Conservation (phyloP, 2,113 vertebrate species). For the Symphodus melops region DNA sequence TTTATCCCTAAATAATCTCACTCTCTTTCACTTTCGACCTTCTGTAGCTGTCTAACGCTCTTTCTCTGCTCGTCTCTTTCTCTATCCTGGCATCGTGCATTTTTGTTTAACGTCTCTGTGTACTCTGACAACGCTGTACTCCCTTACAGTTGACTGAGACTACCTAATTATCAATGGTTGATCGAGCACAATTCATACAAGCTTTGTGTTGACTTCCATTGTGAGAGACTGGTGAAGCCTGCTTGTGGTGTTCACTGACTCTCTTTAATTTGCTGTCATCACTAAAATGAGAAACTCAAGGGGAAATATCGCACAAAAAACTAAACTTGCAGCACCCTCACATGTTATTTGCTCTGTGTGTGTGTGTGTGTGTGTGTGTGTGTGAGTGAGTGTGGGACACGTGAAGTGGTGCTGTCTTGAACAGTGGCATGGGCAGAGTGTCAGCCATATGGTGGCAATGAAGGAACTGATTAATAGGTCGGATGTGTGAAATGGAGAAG, state of each 20-base stretch:
- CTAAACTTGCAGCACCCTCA: neutral
- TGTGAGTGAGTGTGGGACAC: conserved; percentile 8
- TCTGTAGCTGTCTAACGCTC: no score
- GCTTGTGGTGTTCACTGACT: neutral
- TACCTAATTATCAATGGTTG: conserved; percentile 3
- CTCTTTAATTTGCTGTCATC: no score
- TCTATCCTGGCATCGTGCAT: no score
- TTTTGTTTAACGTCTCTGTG: neutral
- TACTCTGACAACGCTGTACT: neutral
- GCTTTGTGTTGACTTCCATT: neutral
- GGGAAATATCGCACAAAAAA: no score
- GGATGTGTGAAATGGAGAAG: conserved; percentile 44
- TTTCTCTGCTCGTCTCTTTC: no score
- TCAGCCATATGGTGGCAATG: conserved; percentile 45
- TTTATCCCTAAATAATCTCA: no score
- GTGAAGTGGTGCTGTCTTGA: conserved; percentile 7
- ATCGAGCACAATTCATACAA: neutral
- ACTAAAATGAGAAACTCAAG: no score
- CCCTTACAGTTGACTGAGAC: neutral
- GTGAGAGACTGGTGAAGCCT: neutral
- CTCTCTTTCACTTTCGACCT: no score
- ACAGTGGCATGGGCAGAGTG: conserved; percentile 47
- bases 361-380: neutral
- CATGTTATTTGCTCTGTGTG: conserved; percentile 3
- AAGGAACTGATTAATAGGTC: conserved; percentile 46